Conservation (phyloP, 2,888 invertebrate species). For the Deroplatys truncata region DNA sequence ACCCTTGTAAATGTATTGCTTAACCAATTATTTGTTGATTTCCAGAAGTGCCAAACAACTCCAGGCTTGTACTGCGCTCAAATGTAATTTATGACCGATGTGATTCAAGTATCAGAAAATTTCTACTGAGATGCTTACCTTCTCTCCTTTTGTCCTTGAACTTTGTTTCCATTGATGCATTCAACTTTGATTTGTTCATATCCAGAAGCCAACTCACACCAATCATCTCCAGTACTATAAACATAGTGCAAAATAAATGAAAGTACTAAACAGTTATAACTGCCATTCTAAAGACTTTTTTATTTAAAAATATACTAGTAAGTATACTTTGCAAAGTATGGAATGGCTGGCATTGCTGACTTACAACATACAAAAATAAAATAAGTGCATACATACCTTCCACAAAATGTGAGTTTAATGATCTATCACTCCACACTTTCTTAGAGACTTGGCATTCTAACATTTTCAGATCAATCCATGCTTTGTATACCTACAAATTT, state of each 20-base stretch:
- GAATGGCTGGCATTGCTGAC: too few species aligned
- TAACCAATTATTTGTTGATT: too few species aligned
- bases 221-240: constrained; percentile 34
- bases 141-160: background rate
- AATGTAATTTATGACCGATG: too few species aligned
- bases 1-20: too few species aligned
- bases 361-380: too few species aligned
- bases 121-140: background rate
- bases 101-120: too few species aligned
- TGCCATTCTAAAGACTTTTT: background rate
- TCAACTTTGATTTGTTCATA: background rate
- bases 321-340: too few species aligned
- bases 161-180: background rate
- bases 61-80: too few species aligned
- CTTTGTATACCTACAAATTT: constrained; percentile 40
- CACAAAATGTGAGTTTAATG: constrained; percentile 27
- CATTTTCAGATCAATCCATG: constrained; percentile 37
- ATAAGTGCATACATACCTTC: constrained; percentile 30
- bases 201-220: constrained; percentile 26
- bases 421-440: constrained; percentile 4
- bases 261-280: background rate
- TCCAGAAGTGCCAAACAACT: too few species aligned
- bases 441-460: background rate
- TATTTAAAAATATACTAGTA: background rate
- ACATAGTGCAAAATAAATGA: constrained; percentile 6